phyloP scores from a whole-genome alignment of 2,888 invertebrate species.

The Lapara coniferarum region DNA sequence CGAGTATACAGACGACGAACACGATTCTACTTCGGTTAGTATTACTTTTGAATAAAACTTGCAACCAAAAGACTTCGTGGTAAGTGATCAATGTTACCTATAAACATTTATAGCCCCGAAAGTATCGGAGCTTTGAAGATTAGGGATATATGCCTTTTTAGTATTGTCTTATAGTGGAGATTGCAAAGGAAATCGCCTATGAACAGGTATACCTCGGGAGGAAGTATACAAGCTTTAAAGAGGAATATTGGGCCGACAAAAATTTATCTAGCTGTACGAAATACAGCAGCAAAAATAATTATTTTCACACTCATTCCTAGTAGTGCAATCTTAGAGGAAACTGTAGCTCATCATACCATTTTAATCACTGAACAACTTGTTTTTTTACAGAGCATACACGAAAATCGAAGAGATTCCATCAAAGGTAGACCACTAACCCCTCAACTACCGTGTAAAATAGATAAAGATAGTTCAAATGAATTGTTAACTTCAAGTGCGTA shows the following conservation, averaged over 20 bases:
- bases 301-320: no score
- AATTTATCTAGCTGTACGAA: neutral
- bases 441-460: conserved; percentile 85
- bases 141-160: no score
- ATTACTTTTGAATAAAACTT: neutral
- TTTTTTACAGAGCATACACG: conserved; percentile 38
- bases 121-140: no score
- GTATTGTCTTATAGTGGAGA: neutral
- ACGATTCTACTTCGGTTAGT: conserved; percentile 33
- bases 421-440: conserved; percentile 67
- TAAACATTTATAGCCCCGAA: no score
- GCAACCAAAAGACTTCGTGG: no score
- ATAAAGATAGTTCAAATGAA: conserved; percentile 84
- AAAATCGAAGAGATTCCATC: conserved; percentile 35
- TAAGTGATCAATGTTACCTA: no score
- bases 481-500: conserved; percentile 54
- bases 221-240: neutral
- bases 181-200: neutral
- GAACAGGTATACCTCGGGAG: no score
- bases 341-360: no score
- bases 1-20: conserved; percentile 42
- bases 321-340: no score
- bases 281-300: no score
- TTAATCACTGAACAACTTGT: neutral
- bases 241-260: neutral